Evolutionary conservation across 2,797 vertebrate genomes (phyloP).

Genomic region (Sphenodon punctatus): DNA sequence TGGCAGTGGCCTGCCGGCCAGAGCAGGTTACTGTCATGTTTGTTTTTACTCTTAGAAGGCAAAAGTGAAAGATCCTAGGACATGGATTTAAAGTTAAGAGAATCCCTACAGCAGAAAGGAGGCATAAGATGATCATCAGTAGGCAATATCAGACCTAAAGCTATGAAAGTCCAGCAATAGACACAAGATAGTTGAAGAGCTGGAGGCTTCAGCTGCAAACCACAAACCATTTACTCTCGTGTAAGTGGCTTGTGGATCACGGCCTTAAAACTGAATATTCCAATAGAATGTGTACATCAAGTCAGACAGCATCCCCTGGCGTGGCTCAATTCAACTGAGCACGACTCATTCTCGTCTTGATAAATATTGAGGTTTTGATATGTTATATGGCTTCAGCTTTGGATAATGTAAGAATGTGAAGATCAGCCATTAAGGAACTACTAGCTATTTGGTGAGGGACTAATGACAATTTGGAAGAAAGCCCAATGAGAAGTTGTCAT

Average conservation of each 20-base stretch:
- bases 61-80: background rate
- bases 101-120: background rate
- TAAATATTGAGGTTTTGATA: background rate
- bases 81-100: background rate
- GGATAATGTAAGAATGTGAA: background rate
- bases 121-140: background rate
- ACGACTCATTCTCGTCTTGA: background rate
- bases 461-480: background rate
- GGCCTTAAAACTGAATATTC: too few species aligned
- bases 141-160: background rate
- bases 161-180: slow-evolving; percentile 8
- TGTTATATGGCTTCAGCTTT: background rate
- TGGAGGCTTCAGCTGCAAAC: too few species aligned
- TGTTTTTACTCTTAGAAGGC: too few species aligned
- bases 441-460: background rate
- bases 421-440: background rate
- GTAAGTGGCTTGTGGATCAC: too few species aligned
- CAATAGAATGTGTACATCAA: background rate
- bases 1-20: too few species aligned
- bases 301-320: background rate
- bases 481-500: background rate
- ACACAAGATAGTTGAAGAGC: background rate
- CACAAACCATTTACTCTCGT: too few species aligned
- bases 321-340: background rate
- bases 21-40: too few species aligned